Evolutionary conservation across 2,888 invertebrate genomes (phyloP), one percentile per base, ranked within the genome.

Genomic region (Gerosis bhagava): DNA sequence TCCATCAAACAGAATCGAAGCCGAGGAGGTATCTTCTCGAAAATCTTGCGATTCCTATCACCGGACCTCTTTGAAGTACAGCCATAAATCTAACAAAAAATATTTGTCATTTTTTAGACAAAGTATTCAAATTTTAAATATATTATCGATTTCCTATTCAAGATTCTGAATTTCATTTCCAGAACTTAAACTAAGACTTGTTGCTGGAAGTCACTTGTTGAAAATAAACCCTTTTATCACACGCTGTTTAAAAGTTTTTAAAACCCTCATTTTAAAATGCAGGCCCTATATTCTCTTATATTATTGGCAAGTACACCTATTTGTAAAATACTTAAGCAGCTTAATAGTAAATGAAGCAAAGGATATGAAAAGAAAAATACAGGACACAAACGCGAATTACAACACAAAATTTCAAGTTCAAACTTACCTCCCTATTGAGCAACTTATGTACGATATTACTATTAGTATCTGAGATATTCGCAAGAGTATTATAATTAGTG

Each of bases 1-100:
- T 92, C 92, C 84, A 91, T 91, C 51, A 92, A 90, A 65, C 91
- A 92, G 64, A 92, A 90, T 25, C 91, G 83, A 50, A 92, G 76
- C 54, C 92, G 80, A 43, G 81, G 91, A 57, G 92, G 92, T 66
- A 92, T 89, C 49, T 75, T 71, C 51, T 89, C 92, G 67, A 90
- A 90, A 29, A 90, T 73, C 62, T 83, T 89, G 49, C 79, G 83
- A 53, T 77, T 78, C 51, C 77, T 82, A 16, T 80, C 83, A 67
- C 79, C 74, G 7, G 69, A 64, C 56, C 72, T 84, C 48, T 83
- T 84, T 6, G 89, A 84, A 57, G 90, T 91, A 54, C 76, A 76
- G 24, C 91, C 91, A 56, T 77, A 84, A 47, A 80, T 78, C 92
- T 92, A 55, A 13, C 74, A 74, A 31, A n/a, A 13, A 7, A 19